Conservation (phyloP, 92 coral and sea anemone genomes). For the Ricordea florida region DNA sequence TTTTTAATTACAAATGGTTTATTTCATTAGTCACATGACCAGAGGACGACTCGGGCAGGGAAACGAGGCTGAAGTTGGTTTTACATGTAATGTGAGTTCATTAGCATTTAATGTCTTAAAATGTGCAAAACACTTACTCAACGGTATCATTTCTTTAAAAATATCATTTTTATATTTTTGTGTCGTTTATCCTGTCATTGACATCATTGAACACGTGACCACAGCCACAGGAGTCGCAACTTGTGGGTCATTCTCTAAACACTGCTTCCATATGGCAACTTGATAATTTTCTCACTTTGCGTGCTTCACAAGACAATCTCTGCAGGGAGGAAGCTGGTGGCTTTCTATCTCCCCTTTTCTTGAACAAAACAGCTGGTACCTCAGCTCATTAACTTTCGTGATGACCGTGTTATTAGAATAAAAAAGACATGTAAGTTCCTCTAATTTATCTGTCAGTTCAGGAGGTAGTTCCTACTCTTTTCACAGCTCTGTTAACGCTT, state of each 20-base stretch:
- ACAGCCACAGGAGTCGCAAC: conserved; percentile 47
- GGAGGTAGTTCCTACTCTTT: conserved; percentile 12
- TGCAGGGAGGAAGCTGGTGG: conserved; percentile 46
- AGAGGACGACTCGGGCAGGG: background rate
- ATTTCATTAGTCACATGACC: background rate
- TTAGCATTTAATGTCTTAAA: too few relatives aligned
- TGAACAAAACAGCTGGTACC: conserved; percentile 44
- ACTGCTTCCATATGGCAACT: conserved; percentile 47
- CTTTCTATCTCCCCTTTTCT: conserved; percentile 31
- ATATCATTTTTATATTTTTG: too few relatives aligned
- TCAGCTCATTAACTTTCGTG: conserved; percentile 35
- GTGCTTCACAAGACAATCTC: conserved; percentile 52
- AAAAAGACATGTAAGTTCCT: conserved; percentile 15
- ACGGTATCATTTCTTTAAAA: too few relatives aligned
- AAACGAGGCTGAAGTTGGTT: background rate
- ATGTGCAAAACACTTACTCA: too few relatives aligned
- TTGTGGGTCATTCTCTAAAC: conserved; percentile 35
- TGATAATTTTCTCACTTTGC: conserved; percentile 57
- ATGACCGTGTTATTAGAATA: background rate
- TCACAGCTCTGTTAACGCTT: conserved; percentile 25
- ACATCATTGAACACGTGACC: too few relatives aligned
- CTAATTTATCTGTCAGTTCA: background rate
- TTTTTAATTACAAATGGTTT: background rate
- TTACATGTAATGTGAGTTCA: background rate
- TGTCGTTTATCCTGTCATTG: too few relatives aligned